Base-by-base conservation (phyloP, 2,113 vertebrate genomes). In the Amphilophus citrinellus region DNA sequence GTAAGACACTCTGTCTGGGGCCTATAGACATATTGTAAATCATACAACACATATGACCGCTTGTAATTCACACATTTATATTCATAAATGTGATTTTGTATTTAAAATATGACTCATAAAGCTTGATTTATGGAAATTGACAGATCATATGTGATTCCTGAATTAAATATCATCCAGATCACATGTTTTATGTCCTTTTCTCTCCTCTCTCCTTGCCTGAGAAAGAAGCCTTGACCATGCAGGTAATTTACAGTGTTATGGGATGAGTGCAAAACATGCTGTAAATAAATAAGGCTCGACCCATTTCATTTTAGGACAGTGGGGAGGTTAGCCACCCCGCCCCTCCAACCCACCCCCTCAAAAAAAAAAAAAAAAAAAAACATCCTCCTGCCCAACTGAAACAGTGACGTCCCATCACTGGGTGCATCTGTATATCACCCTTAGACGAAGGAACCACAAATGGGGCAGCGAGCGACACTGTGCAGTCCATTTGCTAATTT, bases 241-340 rank as follows among this genome's bases (percentile, higher is more conserved):
- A 71, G 93, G 93, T 95, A 95, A 96, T 96, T 96, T 96, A 96
- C 94, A 95, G 94, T 96, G 95, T 96, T 96, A 95, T 96, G 95
- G 93, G 94, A 96, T 89, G 92, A 94, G 95, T 84, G 93, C 93
- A 95, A 96, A 96, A 96, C 96, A 96, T 89, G 95, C 94, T 94
- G 96, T 96, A 96, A 96, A 96, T 96, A 96, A 96, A 96, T 96
- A 96, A 94, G 93, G 92, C 92, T 89, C 88, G 30, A 94, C 88
- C 93, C 91, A 88, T 96, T 96, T 95, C 88, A 85, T 94, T 96
- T 96, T 94, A 93, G 91, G 88, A 93, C 32, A 17, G 86, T 66
- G 56, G 80, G 90, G 89, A 59, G 90, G 87, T 85, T 80, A 85
- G 71, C 65, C 14, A 14, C 18, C 62, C 66, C 32, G 24, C 3